Evolutionary conservation across 2,797 vertebrate genomes (phyloP).

Genomic region (Chelmon rostratus): DNA sequence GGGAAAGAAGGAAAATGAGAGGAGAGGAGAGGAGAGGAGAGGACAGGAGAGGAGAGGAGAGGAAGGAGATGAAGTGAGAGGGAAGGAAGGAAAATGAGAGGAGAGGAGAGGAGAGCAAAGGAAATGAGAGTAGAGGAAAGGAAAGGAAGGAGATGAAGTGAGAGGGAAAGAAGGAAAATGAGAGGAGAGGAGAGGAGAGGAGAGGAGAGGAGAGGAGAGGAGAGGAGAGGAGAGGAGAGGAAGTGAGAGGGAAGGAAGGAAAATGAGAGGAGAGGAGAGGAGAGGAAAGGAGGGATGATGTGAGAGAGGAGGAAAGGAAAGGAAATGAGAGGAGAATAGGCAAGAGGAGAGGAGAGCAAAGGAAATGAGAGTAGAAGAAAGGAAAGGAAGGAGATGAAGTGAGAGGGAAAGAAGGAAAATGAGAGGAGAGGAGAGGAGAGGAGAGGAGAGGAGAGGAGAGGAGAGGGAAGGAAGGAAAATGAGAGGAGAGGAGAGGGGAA

Average conservation of each 20-base stretch:
- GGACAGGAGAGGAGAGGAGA: background rate
- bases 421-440: background rate
- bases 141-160: background rate
- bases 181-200: background rate
- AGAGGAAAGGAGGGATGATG: background rate
- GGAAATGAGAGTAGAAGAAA: background rate
- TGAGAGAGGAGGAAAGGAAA: background rate
- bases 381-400: background rate
- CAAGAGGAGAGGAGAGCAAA: background rate
- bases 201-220: background rate
- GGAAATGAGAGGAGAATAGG: background rate
- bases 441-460: background rate
- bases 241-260: background rate
- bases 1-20: background rate
- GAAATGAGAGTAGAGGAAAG: background rate
- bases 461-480: too few relatives aligned
- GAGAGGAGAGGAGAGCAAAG: background rate
- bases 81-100: background rate
- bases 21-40: background rate
- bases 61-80: background rate
- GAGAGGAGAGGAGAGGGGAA: too few relatives aligned
- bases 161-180: background rate
- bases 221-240: conserved; percentile 5
- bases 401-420: background rate
- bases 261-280: too few relatives aligned